These are phyloP conservation scores for Metridium senile DNA, from an alignment of 92 coral and sea anemone genomes.

Conservation along the genomic window DNA sequence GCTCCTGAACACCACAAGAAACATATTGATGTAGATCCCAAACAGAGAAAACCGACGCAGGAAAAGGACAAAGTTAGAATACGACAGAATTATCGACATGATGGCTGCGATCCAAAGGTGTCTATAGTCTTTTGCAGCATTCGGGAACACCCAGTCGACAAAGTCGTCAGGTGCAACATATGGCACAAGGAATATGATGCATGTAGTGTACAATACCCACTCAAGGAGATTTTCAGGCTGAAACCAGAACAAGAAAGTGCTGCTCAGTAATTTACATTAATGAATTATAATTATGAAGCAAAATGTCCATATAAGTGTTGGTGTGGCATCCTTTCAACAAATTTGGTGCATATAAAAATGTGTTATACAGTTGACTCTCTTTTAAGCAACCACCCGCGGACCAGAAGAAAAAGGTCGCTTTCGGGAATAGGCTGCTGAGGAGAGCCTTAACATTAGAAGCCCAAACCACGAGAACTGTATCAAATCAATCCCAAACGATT, in stretches of 20 bases:
- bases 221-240: conserved; percentile 59
- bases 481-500: too few species aligned
- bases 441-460: too few species aligned
- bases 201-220: conserved; percentile 47
- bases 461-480: too few species aligned
- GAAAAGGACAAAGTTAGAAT: conserved; percentile 67
- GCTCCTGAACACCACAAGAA: conserved; percentile 60
- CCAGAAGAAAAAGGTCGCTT: too few species aligned
- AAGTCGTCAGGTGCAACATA: conserved; percentile 21
- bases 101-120: conserved; percentile 62
- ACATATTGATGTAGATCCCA: conserved; percentile 73
- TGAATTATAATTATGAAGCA: too few species aligned
- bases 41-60: conserved; percentile 61
- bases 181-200: conserved; percentile 56
- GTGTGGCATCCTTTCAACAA: too few species aligned
- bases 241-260: conserved; percentile 23
- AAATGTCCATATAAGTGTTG: too few species aligned
- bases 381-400: too few species aligned
- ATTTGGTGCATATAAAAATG: too few species aligned
- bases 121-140: conserved; percentile 27
- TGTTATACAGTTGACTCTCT: too few species aligned
- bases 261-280: too few species aligned
- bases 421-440: too few species aligned
- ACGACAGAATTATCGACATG: conserved; percentile 65
- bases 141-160: conserved; percentile 36